Evolutionary conservation across 2,113 vertebrate genomes (phyloP), one percentile per base, ranked within the genome.

Genomic region (Australoheros scitulus): DNA sequence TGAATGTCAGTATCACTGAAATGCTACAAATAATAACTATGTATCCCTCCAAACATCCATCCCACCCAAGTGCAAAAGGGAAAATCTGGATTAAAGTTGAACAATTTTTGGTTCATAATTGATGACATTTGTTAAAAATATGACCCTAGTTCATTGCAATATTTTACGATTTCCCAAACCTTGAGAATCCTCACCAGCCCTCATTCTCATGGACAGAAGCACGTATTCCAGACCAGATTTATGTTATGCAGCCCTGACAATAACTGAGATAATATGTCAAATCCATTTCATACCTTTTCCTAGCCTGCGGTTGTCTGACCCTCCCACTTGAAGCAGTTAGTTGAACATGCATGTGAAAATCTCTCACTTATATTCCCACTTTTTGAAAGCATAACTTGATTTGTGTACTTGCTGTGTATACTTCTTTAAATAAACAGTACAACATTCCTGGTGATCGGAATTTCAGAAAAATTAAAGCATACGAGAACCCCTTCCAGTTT

Each of bases 261-360:
- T 88, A 84, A 87, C 85, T 11, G 70, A 79, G 60, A 8, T 74
- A 72, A 55, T 68, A 34, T 9, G 59, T 50, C 13, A 83, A 56
- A 65, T 61, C 11, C 9, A 61, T 14, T 65, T 18, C 2, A 2
- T 20, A 52, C 38, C 4, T 15, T 61, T 32, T 32, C 22, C 24
- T 36, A n/a, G 38, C 11, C 41, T 11, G 17, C 76, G 41, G 77
- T 9, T 24, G 32, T 34, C 43, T 9, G 61, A 81, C 60, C 78
- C 81, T 5, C 74, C 77, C 11, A 41, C 7, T 43, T 60, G 13
- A 52, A 82, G 43, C 50, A 57, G 57, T 24, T 43, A 56, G 74
- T 58, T 72, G 32, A 86, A 50, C 91, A 93, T 92, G 91, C 90
- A 90, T 61, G 50, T 80, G 36, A 86, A 75, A 78, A 65, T 65